Conservation (phyloP, 2,797 vertebrate species). For the Aulostomus chinensis region DNA sequence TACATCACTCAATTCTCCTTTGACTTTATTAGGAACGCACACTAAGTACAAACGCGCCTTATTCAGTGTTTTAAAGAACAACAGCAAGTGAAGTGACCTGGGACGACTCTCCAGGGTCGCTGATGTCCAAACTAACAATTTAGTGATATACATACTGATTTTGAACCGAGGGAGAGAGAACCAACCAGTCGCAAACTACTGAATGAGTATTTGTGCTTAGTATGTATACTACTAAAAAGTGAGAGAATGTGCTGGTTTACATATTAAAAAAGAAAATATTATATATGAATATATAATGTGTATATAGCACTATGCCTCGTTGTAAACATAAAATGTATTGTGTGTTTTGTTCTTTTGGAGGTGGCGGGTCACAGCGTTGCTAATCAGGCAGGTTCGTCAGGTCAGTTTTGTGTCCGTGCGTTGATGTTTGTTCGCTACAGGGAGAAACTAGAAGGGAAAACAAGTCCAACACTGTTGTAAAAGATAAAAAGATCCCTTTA, state of each 20-base stretch:
- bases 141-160: conserved; percentile 74
- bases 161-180: conserved; percentile 30
- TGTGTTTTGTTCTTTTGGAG: conserved; percentile 56
- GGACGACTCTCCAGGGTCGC: conserved; percentile 54
- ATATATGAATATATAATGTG: conserved; percentile 82
- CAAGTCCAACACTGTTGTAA: conserved; percentile 71
- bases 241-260: conserved; percentile 87
- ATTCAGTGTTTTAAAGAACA: conserved; percentile 70
- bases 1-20: conserved; percentile 84
- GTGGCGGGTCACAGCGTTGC: conserved; percentile 63
- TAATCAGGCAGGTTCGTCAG: conserved; percentile 57
- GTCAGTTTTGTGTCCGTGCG: no score
- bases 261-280: conserved; percentile 76
- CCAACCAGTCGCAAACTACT: conserved; percentile 40
- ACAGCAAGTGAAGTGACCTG: conserved; percentile 31
- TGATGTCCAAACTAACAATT: conserved; percentile 60
- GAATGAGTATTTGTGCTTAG: conserved; percentile 81
- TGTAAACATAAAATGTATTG: conserved; percentile 79
- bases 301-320: conserved; percentile 85
- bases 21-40: conserved; percentile 81
- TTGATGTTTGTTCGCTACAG: conserved; percentile 63
- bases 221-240: conserved; percentile 81
- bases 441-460: conserved; percentile 71
- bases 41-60: conserved; percentile 83
- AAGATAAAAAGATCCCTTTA: conserved; percentile 72